Base-by-base conservation (phyloP, 2,113 vertebrate species). In the Pseudolaguvia tuberculata region DNA sequence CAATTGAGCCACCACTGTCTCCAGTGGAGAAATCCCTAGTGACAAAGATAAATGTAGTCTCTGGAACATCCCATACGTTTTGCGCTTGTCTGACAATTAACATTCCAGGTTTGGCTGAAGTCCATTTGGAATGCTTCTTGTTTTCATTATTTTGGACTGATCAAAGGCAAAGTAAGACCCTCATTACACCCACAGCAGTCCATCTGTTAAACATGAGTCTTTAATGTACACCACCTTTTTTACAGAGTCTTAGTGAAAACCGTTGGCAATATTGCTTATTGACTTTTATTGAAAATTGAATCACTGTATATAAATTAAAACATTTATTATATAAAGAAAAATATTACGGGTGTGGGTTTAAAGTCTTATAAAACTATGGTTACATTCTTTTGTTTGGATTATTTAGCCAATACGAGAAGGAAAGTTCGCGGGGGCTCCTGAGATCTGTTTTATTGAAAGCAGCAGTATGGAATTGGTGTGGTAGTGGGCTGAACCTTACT, bases 21-120 rank as follows among this genome's bases (percentile, higher is more conserved):
- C n/a, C n/a, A n/a, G n/a, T n/a, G n/a, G n/a, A n/a, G n/a, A 52
- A 56, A 72, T 71, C 52, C 42, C 18, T 14, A 57, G 42, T 14
- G 21, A 71, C 57, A 39, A 48, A 66, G 53, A 66, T 55, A 25
- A 45, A 50, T 45, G 50, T 42, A 14, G 17, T 57, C n/a, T 72
- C 53, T 66, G 51, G 62, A 66, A 72, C 53, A 72, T 57, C 11
- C 57, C 25, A 72, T 72, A 29, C 31, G 39, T 75, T 27, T 75
- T 57, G 50, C 50, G 57, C 39, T 58, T 72, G 56, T 58, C 17
- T 75, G n/a, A 75, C 50, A 50, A 31, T 67, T 70, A 57, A 53
- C 35, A 50, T 48, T 48, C 23, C 23, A 65, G 29, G 66, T 69
- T 65, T 75, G 51, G 62, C 51, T 18, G 11, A 53, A 35, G 67